Base-by-base conservation (phyloP, 2,113 vertebrate genomes). In the Gnathonemus echidnorhynchus region DNA sequence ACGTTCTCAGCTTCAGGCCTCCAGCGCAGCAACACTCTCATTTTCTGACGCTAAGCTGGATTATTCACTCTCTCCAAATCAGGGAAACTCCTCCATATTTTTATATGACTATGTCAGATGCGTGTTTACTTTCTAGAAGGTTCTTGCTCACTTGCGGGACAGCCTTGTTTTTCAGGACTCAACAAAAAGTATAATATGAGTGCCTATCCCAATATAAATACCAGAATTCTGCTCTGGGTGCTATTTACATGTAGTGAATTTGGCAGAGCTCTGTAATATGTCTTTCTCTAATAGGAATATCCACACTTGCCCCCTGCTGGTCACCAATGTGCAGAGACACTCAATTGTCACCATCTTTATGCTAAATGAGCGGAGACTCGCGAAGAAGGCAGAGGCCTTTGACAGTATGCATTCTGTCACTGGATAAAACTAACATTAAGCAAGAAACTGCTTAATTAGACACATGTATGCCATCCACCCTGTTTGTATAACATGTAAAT, bases 11-110 rank as follows among this genome's bases (percentile, higher is more conserved):
- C 86, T 35, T 39, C 52, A 21, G 86, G 89, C 89, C 89, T 90
- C 58, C 80, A 92, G 90, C 91, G 88, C 94, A 94, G 94, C 93
- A 93, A 93, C 21, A 35, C 10, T 58, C 24, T 35, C 19, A 89
- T 83, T 74, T 35, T 4, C n/a, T 58, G 50, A 19, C n/a, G 11
- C 42, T 50, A 31, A 80, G 5, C 9, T 46, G n/a, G 58, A 87
- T 87, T 87, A 70, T 27, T 70, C 31, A 49, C 66, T 21, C 35
- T 49, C 19, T 56, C 66, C 53, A 50, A 42, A 66, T 66, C 19
- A 50, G 53, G 24, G 39, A n/a, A 48, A 31, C 35, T 77, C 35
- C 70, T 42, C 31, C 6, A 0, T 13, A 10, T 70, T 70, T 27
- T 70, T 35, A 77, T 49, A 48, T 62, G 48, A 27, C 62, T 8